These are phyloP conservation scores for Tenodera sinensis DNA, from an alignment of 2,888 invertebrate genomes.

Conservation along the genomic window DNA sequence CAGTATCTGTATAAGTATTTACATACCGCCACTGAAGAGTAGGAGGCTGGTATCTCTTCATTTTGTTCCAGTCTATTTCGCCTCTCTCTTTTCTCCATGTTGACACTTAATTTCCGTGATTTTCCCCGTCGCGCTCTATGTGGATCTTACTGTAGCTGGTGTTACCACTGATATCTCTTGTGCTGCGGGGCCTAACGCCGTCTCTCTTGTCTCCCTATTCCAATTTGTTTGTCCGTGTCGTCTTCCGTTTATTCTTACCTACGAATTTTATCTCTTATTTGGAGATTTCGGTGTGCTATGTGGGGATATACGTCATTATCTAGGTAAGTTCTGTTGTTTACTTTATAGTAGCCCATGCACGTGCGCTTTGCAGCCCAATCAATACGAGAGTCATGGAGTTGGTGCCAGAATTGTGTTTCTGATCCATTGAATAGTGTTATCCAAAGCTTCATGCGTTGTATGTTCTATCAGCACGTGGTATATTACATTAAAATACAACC, in stretches of 20 bases:
- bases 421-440: too few species aligned
- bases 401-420: too few species aligned
- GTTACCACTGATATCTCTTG: background rate
- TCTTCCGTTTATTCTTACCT: background rate
- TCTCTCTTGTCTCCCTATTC: background rate
- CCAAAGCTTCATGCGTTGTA: too few species aligned
- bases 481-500: too few species aligned
- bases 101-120: constrained; percentile 33
- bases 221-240: background rate
- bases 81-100: constrained; percentile 29
- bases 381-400: too few species aligned
- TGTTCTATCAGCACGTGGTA: too few species aligned
- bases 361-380: too few species aligned
- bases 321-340: background rate
- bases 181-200: background rate
- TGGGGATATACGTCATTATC: background rate
- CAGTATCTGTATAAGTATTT: background rate
- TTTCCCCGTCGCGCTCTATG: constrained; percentile 7
- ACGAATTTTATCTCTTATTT: background rate
- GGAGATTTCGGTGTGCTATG: background rate
- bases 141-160: background rate
- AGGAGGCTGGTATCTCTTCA: constrained; percentile 20
- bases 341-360: background rate
- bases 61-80: constrained; percentile 26
- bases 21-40: background rate